Evolutionary conservation across 1,140 invertebrate genomes (phyloP), one percentile per base, ranked within the genome.

Genomic region (Helicoverpa zea): DNA sequence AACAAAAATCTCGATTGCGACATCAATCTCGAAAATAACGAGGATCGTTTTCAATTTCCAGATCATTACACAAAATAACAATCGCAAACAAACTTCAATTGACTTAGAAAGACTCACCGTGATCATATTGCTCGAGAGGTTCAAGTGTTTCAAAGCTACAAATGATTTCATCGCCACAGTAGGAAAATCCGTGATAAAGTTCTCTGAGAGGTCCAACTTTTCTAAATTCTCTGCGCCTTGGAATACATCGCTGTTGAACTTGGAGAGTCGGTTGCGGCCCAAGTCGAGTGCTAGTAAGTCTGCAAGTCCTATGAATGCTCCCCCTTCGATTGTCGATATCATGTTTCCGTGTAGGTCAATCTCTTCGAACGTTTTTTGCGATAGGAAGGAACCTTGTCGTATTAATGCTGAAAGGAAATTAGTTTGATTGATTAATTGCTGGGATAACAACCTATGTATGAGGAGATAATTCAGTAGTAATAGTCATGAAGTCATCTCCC

Each of bases 81-180:
- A 68, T 58, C 23, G 47, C 12, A 5, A 74, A 59, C 54, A 77
- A 63, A 64, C 14, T 52, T 64, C 1, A 18, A 29, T 12, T 13
- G 64, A 77, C 59, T 64, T 64, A 3, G 10, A 54, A 14, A 3
- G 29, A 92, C 95, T 96, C 95, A 97, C 97, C 87, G 96, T 96
- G 61, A 98, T 97, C 91, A 98, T 96, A 94, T 98, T 98, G 49
- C 97, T 97, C 11, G 97, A 98, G 3, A 98, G 91, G 89, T 98
- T 98, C 23, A 98, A 94, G 78, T 97, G 96, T 88, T 96, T 97
- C 0, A 99, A 91, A 43, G 96, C 96, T 0, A 92, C 88, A 73
- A 98, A 96, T 1, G 96, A 93, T 83, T 97, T 97, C n/a, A 98
- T 87, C 0, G 98, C 97, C 2, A 97, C 96, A 0, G 96, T 96